Evolutionary conservation across 1,140 invertebrate species (phyloP), one percentile per base, ranked within the genome.

Genomic region (Pseudoatta argentina): DNA sequence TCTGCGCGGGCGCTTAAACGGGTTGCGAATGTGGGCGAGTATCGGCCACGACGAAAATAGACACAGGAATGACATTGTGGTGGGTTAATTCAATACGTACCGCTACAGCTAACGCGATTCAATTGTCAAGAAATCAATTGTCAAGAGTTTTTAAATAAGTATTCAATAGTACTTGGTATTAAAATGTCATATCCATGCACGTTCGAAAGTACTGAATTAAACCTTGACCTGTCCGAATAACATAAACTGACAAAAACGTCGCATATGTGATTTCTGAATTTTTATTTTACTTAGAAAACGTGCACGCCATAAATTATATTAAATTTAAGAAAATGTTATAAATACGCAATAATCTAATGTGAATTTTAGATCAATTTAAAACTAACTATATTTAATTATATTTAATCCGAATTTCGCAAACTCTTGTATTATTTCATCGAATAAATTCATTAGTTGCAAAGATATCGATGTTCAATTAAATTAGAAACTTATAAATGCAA

Each of bases 91-190:
- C 39, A 51, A 83, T 73, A 73, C 39, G 55, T 75, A 83, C 63
- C 39, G 21, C 7, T 59, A 21, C 21, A 30, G 14, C 8, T 71
- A 39, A 72, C 67, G 66, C 78, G 67, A 61, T 73, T 82, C 67
- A 82, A 18, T 83, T 83, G 79, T 73, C 79, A 48, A 61, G 53
- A 61, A 81, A 24, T 83, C 71, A 61, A 53, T 79, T 71, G 8
- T 44, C 3, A 24, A 51, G 10, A 71, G 16, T 27, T 57, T 75
- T 83, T 39, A 14, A 83, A 61, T 61, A 57, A 14, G 27, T 59
- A 30, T 82, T 3, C 34, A 27, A 8, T 48, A 18, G 63, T 69
- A 55, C 44, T 67, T 39, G 8, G 24, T 44, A 83, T 61, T 55
- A 71, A 83, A 83, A 48, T 34, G 8, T n/a, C 8, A 21, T 21